These are phyloP conservation scores for Drosophila lowei DNA, from an alignment of 1,140 invertebrate species.

Conservation along the genomic window DNA sequence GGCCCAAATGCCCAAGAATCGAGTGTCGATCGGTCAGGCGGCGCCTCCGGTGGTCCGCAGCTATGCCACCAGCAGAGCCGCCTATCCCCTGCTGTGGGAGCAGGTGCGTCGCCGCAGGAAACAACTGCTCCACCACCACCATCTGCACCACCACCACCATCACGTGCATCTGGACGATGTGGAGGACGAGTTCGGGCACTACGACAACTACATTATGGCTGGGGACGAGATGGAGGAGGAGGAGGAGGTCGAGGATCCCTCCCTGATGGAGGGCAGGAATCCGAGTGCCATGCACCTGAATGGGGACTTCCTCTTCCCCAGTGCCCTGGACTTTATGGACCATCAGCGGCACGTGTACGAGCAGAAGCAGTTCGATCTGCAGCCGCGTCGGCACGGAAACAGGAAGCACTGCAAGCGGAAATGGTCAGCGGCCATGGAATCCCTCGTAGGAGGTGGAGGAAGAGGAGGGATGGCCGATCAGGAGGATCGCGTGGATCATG, in stretches of 20 bases:
- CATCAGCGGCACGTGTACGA: slow-evolving; percentile 53
- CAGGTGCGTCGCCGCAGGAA: slow-evolving; percentile 58
- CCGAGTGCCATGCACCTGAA: slow-evolving; percentile 52
- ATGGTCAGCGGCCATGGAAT: slow-evolving; percentile 54
- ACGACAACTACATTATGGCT: slow-evolving; percentile 67
- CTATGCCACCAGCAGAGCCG: slow-evolving; percentile 35
- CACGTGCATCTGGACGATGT: slow-evolving; percentile 64
- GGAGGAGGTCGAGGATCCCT: slow-evolving; percentile 33
- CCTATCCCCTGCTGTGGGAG: slow-evolving; percentile 66
- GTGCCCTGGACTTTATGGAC: slow-evolving; percentile 68
- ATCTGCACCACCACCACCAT: slow-evolving; percentile 41
- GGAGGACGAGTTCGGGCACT: slow-evolving; percentile 70
- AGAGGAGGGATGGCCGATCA: slow-evolving; percentile 5
- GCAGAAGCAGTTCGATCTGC: slow-evolving; percentile 70
- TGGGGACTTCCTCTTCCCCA: slow-evolving; percentile 64
- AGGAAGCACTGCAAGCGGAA: slow-evolving; percentile 76
- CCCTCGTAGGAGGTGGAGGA: slow-evolving; percentile 2
- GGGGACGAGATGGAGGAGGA: slow-evolving; percentile 65
- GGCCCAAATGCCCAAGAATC: slow-evolving; percentile 74
- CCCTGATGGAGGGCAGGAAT: slow-evolving; percentile 31
- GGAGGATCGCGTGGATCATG: slow-evolving; percentile 34
- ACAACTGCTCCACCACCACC: slow-evolving; percentile 38
- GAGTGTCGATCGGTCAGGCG: slow-evolving; percentile 30
- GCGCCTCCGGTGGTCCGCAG: slow-evolving; percentile 41
- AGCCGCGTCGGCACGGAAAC: slow-evolving; percentile 59